Conservation (phyloP, 2,113 vertebrate species). For the Crotalus viridis region DNA sequence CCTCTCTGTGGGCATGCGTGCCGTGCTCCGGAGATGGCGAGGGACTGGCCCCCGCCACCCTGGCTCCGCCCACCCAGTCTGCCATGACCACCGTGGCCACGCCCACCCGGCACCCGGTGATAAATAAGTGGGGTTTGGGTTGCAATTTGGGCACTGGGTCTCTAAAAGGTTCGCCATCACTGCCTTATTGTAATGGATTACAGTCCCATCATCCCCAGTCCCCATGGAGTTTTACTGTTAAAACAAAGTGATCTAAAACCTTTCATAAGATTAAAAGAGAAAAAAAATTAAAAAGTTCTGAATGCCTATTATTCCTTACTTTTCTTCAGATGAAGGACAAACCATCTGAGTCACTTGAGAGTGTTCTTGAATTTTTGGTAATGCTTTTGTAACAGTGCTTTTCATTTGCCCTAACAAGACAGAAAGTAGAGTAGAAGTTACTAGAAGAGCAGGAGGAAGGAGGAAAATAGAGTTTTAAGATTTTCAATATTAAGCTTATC, state of each 20-base stretch:
- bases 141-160: too few relatives aligned
- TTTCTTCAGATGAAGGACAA: background rate
- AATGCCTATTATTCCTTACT: constrained; percentile 51
- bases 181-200: background rate
- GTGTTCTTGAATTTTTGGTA: constrained; percentile 60
- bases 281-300: background rate
- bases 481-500: background rate
- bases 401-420: constrained; percentile 36
- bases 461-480: background rate
- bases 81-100: too few relatives aligned
- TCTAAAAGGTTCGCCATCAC: too few relatives aligned
- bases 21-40: too few relatives aligned
- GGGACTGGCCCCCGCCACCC: too few relatives aligned
- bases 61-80: too few relatives aligned
- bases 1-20: too few relatives aligned
- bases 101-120: too few relatives aligned
- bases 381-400: background rate
- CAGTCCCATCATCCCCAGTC: background rate
- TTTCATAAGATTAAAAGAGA: background rate
- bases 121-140: too few relatives aligned
- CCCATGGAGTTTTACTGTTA: background rate
- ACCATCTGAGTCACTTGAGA: constrained; percentile 15
- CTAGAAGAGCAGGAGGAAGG: background rate
- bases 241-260: background rate
- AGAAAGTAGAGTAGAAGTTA: background rate